Conservation (phyloP, 2,888 invertebrate genomes). For the Megaustenia siamemsis region DNA sequence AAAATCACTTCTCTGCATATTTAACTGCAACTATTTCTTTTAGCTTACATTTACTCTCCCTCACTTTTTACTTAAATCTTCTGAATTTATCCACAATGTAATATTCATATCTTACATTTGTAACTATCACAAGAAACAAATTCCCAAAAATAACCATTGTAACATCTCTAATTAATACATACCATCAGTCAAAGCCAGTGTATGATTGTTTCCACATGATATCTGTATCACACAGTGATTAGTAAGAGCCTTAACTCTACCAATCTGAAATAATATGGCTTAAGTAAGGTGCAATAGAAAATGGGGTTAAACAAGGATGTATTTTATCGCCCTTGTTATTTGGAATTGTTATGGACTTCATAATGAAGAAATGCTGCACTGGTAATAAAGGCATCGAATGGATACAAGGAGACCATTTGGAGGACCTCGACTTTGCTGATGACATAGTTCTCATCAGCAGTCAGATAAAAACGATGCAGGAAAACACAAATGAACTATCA, state of each 20-base stretch:
- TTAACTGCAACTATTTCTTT: background rate
- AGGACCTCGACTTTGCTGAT: too few species aligned
- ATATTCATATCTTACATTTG: background rate
- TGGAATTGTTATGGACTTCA: too few species aligned
- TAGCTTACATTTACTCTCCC: background rate
- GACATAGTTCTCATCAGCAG: too few species aligned
- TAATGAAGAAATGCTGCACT: too few species aligned
- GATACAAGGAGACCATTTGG: too few species aligned
- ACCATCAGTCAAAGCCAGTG: slow-evolving; percentile 91
- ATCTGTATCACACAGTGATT: slow-evolving; percentile 91
- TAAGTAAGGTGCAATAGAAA: too few species aligned
- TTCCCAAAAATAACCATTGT: background rate
- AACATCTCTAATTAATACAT: slow-evolving; percentile 72
- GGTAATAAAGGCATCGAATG: too few species aligned
- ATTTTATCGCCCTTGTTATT: too few species aligned
- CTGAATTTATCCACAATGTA: background rate
- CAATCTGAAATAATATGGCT: slow-evolving; percentile 62
- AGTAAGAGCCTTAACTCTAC: slow-evolving; percentile 86
- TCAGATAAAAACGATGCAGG: too few species aligned
- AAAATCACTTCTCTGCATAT: too few species aligned
- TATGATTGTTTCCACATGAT: slow-evolving; percentile 90
- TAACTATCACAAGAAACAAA: background rate
- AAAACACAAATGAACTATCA: too few species aligned
- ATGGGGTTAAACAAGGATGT: too few species aligned
- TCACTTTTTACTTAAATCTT: background rate